Conservation (phyloP, 2,888 invertebrate species). For the Lydus trimaculatus region DNA sequence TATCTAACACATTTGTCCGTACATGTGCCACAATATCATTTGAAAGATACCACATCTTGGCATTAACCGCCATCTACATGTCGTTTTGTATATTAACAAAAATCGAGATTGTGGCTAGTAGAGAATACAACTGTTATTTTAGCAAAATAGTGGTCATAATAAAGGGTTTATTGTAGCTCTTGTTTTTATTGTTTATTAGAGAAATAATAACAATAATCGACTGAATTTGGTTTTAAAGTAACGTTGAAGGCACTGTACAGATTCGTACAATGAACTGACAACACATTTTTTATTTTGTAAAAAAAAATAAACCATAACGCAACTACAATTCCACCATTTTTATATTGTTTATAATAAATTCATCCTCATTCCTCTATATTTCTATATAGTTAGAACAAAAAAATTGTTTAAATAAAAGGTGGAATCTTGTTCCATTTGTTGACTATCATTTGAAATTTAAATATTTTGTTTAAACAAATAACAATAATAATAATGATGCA, state of each 20-base stretch:
- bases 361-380: background rate
- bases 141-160: background rate
- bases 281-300: background rate
- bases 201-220: background rate
- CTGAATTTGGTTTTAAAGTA: background rate
- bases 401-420: background rate
- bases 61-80: no score
- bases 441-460: background rate
- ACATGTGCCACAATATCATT: no score
- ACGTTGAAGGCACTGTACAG: background rate
- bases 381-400: background rate
- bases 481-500: conserved; percentile 24
- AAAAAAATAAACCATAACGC: background rate
- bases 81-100: no score
- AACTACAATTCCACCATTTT: background rate
- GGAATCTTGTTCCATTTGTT: background rate
- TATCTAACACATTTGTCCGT: no score
- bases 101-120: background rate
- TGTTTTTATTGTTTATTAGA: background rate
- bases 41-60: no score
- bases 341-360: background rate
- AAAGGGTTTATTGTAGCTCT: background rate
- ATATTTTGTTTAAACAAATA: conserved; percentile 11
- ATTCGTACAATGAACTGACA: conserved; percentile 2
- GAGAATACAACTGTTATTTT: background rate